Evolutionary conservation across 2,113 vertebrate species (phyloP), one percentile per base, ranked within the genome.

Genomic region (Paramormyrops kingsleyae): DNA sequence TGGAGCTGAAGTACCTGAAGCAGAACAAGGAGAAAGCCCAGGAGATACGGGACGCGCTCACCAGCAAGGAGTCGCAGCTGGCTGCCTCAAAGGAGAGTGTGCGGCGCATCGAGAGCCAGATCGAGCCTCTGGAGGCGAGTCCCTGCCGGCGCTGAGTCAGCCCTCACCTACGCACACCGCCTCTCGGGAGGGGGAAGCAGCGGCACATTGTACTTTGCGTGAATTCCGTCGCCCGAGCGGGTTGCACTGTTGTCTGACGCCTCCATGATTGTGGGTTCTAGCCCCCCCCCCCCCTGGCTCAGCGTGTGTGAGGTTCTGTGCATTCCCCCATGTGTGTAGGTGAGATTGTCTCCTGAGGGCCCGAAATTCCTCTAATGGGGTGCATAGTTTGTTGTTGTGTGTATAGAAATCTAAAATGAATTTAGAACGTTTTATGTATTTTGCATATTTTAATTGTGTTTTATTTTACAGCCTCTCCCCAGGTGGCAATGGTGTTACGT

Each of bases 1-100:
- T 95, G 44, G 98, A 98, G 94, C 94, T 99, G 88, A 97, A 96
- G 90, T 99, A 98, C 88, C 95, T 99, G 35, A 99, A 98, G 92
- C 96, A 97, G 93, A 99, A 99, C 93, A 99, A 98, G 93, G 98
- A 99, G 91, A 99, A 99, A 91, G 97, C 98, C 19, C 96, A 94
- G 92, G 97, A 99, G 91, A 98, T 99, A 88, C 95, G 93, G 90
- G 96, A 96, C 31, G 94, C 95, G 3, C 96, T 99, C 9, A 93
- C 88, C 46, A 95, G 88, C 46, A 99, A 97, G 89, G 98, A 99
- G 92, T 92, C 95, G 87, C 98, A 99, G 35, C 94, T 99, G 90
- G 92, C 93, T 53, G 94, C 97, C 89, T 99, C 98, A 39, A 98
- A 95, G 94, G 97, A 98, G 91, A 98, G 94, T 86, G 94, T 99